A percentile compares a stretch with the other conserved stretches of the same genome.
phyloP scores from a whole-genome alignment of 2,797 vertebrate genomes.

The Cichlasoma orientale region DNA sequence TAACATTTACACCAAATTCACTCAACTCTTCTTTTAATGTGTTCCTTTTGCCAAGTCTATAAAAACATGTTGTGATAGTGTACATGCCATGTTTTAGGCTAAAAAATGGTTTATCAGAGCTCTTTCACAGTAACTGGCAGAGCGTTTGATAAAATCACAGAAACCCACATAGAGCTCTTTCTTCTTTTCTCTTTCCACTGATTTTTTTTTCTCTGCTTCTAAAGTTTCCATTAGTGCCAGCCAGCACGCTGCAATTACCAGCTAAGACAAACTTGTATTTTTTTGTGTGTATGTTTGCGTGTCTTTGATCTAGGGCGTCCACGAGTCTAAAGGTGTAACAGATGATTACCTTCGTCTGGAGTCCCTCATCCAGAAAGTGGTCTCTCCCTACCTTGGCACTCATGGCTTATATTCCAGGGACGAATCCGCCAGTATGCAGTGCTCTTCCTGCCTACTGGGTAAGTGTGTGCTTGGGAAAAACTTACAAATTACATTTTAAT shows the following conservation, averaged over 20 bases:
- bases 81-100: background rate
- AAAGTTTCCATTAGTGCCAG: constrained; percentile 15
- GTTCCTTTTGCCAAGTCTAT: background rate
- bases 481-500: background rate
- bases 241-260: constrained; percentile 10
- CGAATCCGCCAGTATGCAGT: constrained; percentile 80
- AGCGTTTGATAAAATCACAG: constrained; percentile 11
- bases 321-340: constrained; percentile 90
- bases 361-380: constrained; percentile 92
- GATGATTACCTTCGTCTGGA: constrained; percentile 94
- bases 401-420: constrained; percentile 89
- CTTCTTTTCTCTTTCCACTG: background rate
- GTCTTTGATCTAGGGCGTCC: constrained; percentile 85
- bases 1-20: background rate
- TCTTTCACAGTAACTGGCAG: background rate
- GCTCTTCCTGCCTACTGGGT: constrained; percentile 90
- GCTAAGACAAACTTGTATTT: background rate
- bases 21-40: constrained; percentile 2
- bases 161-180: constrained; percentile 3
- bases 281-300: constrained; percentile 20
- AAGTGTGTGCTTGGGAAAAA: constrained; percentile 31
- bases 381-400: constrained; percentile 94
- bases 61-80: background rate
- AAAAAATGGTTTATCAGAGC: background rate
- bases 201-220: constrained; percentile 1